Evolutionary conservation across 2,113 vertebrate species (phyloP).

Genomic region (Xiphophorus maculatus): DNA sequence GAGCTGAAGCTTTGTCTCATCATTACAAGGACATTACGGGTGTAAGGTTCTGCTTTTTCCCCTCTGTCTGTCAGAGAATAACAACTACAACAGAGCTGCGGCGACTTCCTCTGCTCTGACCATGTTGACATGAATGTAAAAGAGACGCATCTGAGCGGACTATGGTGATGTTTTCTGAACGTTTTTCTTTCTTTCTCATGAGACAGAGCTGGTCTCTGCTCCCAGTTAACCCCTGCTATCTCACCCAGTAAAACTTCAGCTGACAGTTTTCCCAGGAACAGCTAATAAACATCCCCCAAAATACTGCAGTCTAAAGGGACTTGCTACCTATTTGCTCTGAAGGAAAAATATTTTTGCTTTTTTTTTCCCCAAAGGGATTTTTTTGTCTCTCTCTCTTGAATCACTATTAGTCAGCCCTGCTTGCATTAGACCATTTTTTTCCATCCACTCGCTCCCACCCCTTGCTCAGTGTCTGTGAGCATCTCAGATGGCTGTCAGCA

Average conservation of each 20-base stretch:
- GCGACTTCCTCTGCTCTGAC: slow-evolving; percentile 35
- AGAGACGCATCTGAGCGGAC: slow-evolving; percentile 33
- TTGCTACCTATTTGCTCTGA: slow-evolving; percentile 18
- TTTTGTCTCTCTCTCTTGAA: slow-evolving; percentile 16
- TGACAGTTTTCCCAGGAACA: slow-evolving; percentile 65
- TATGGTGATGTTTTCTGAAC: slow-evolving; percentile 53
- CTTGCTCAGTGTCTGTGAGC: slow-evolving; percentile 34
- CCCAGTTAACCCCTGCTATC: slow-evolving; percentile 36
- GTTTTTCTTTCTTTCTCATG: slow-evolving; percentile 25
- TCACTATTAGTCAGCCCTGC: slow-evolving; percentile 57
- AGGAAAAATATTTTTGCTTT: slow-evolving; percentile 39
- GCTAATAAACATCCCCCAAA: slow-evolving; percentile 52
- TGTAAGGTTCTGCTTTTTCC: slow-evolving; percentile 53
- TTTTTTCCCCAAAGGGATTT: slow-evolving; percentile 26
- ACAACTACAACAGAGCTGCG: slow-evolving; percentile 16
- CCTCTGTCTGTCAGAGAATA: slow-evolving; percentile 18
- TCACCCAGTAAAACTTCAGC: slow-evolving; percentile 57
- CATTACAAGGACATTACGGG: slow-evolving; percentile 54
- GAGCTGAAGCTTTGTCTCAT: slow-evolving; percentile 35
- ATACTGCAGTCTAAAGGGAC: slow-evolving; percentile 44
- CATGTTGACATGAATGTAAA: slow-evolving; percentile 67
- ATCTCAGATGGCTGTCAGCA: slow-evolving; percentile 86
- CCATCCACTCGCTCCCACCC: slow-evolving; percentile 28
- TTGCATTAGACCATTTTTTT: slow-evolving; percentile 36
- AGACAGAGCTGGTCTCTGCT: slow-evolving; percentile 74